Evolutionary conservation across 1,140 invertebrate species (phyloP), one percentile per base, ranked within the genome.

Genomic region (Harlomillsia oculata): DNA sequence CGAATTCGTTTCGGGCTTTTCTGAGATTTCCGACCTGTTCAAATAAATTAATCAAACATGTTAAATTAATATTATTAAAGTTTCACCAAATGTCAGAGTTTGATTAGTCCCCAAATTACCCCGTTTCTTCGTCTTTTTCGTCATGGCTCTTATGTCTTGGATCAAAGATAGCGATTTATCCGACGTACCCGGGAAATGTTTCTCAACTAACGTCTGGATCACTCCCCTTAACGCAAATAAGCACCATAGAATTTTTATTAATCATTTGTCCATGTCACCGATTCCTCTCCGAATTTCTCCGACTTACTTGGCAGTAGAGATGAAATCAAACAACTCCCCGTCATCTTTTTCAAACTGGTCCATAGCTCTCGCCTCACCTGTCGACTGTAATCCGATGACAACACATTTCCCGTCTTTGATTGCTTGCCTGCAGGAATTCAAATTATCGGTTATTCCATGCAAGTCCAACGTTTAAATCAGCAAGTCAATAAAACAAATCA

Each of bases 301-400:
- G n/a, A 73, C 79, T 77, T 71, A 90, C 86, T 98, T 98, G 45
- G 95, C 93, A 14, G 95, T 98, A 28, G 95, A 99, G 2, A 99
- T 95, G 77, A 99, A 99, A 72, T 99, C 95, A 46, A 80, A 88
- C 6, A 99, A 78, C 73, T 99, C 95, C 13, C 92, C 94, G 66
- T 96, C 93, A 68, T 89, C 85, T 49, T 90, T 80, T 73, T 99
- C 95, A 3, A 99, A 72, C 71, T 95, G 89, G 71, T 99, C 95
- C 18, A 97, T 72, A 0, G 94, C 25, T 39, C 93, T 77, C 0
- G 95, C 93, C 76, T 99, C 96, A 18, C 96, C 96, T 0, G 96
- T 99, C 37, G 91, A 95, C 73, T 99, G 96, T 32, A 99, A 75
- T 63, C 95, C 96, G 68, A 99, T 99, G 5, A 99, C 95, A 28